Percentiles rank a stretch among this genome's conserved stretches.
phyloP scores from a whole-genome alignment of 2,888 invertebrate genomes.

The Drosophila macrospina region DNA sequence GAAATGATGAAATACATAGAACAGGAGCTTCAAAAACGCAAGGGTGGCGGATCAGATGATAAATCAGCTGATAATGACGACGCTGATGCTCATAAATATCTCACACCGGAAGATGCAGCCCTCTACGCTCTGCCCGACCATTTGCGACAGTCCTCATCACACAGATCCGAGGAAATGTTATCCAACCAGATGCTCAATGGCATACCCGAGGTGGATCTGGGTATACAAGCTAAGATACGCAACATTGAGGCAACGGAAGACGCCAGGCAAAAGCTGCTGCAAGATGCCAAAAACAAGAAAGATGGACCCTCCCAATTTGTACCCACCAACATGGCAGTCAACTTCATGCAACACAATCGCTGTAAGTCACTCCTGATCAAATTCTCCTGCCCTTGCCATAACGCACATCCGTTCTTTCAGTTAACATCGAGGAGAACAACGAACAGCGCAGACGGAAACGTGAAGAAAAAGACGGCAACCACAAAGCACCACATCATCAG shows the following conservation, averaged over 20 bases:
- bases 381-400: neutral
- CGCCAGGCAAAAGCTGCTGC: conserved; percentile 96
- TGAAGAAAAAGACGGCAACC: conserved; percentile 81
- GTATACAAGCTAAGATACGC: conserved; percentile 99
- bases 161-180: conserved; percentile 98
- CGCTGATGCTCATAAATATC: conserved; percentile 87
- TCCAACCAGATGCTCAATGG: conserved; percentile 99
- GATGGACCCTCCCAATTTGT: conserved; percentile 98
- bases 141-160: conserved; percentile 93
- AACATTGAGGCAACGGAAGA: conserved; percentile 99
- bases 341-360: conserved; percentile 98
- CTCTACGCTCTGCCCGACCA: conserved; percentile 95
- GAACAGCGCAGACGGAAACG: conserved; percentile 85
- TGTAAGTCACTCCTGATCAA: conserved; percentile 87
- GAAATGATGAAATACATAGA: conserved; percentile 98
- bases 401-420: conserved; percentile 85
- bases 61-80: conserved; percentile 86
- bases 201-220: conserved; percentile 99
- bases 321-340: conserved; percentile 98
- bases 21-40: conserved; percentile 93
- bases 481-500: conserved; percentile 86
- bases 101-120: conserved; percentile 96
- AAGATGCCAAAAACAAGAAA: conserved; percentile 95
- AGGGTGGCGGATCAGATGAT: conserved; percentile 87
- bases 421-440: conserved; percentile 92